Conservation (phyloP, 2,113 vertebrate species). For the Gallinago jamesoni region DNA sequence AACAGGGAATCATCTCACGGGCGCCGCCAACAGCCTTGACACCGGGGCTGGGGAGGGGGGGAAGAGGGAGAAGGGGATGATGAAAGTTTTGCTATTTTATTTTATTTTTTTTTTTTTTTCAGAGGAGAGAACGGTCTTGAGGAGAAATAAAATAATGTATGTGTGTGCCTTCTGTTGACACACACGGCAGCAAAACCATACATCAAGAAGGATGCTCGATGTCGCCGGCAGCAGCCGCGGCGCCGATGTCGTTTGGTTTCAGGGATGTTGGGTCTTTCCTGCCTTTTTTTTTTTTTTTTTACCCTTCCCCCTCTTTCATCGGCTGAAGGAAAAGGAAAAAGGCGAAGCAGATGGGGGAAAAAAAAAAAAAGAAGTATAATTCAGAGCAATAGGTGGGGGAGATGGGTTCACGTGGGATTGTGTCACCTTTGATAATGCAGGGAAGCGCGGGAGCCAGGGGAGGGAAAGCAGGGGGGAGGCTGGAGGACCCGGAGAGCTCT, state of each 20-base stretch:
- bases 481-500: background rate
- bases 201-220: conserved; percentile 35
- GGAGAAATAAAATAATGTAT: background rate
- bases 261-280: background rate
- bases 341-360: background rate
- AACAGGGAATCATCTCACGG: background rate
- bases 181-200: background rate
- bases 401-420: background rate
- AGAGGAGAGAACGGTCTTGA: background rate
- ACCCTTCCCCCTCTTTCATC: too few relatives aligned
- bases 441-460: background rate
- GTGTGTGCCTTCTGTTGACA: background rate
- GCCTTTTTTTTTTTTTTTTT: background rate
- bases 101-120: background rate
- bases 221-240: conserved; percentile 23
- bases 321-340: background rate
- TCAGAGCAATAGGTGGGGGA: background rate
- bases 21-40: conserved; percentile 14
- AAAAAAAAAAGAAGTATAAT: background rate
- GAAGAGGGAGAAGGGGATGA: background rate
- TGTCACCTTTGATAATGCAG: background rate
- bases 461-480: background rate
- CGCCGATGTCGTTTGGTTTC: background rate
- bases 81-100: conserved; percentile 21
- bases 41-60: background rate